Base-by-base conservation (phyloP, 2,797 vertebrate species). In the Fringilla coelebs region DNA sequence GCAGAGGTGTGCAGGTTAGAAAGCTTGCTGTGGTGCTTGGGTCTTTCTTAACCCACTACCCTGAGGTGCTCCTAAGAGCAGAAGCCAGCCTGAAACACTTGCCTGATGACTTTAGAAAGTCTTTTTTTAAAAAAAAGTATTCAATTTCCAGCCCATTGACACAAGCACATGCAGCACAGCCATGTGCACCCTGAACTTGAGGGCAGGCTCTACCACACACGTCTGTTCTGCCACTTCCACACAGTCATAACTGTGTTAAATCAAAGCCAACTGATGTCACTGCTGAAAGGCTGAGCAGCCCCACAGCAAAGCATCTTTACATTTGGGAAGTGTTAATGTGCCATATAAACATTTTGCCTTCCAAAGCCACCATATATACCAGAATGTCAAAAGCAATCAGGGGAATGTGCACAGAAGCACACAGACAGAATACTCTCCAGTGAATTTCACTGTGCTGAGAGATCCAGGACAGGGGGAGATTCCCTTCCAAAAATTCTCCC, bases 311-410 rank as follows among this genome's bases (percentile, higher is more conserved):
- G 62, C 72, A 58, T 80, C 84, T 60, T 80, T 74, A 51, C 86
- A 74, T 80, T 92, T 95, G 87, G 84, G 72, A 93, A 93, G 89
- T 58, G 95, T 90, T 96, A 88, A 95, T 81, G 92, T 90, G 88
- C 0, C 17, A 93, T 36, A 58, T 7, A 93, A 94, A 90, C 54
- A 61, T 62, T 93, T 89, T 83, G 84, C 82, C 90, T 96, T 80
- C 89, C 86, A 74, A 84, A 88, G 90, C 67, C 88, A 82, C 88
- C 88, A 73, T 36, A 38, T 36, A 63, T 6, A 85, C 67, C 63
- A 88, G 68, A 95, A 85, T 0, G 32, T 73, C 88, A 86, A 40
- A 91, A 87, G 63, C 38, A 88, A 81, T 94, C 70, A 91, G 40
- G 5, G 1, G 32, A n/a, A 88, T 2, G 19, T 16, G 70, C 51